Evolutionary conservation across 2,888 invertebrate species (phyloP), one percentile per base, ranked within the genome.

Genomic region (Tipula unca): DNA sequence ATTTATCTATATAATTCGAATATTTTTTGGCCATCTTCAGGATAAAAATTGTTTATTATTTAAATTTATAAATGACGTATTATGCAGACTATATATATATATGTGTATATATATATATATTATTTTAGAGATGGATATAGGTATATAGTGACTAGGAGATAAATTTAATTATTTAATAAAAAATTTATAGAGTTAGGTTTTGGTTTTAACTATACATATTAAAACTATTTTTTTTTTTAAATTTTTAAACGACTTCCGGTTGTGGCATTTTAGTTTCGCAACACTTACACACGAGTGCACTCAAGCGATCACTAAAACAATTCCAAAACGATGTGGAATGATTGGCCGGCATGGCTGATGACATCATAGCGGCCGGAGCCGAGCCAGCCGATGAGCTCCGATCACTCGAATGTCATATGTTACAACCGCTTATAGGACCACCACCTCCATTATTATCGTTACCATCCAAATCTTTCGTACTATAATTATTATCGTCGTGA

Each of bases 261-360:
- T 90, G 90, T 84, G 91, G 91, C 87, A 91, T 88, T 88, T 91
- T 91, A 29, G 89, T 89, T 87, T 90, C 90, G 88, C 91, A 91
- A 88, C 91, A 91, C 88, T 90, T 90, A 86, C 91, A 91, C 86
- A 89, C 89, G 87, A 91, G 89, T 85, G 89, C 89, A 87, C 90
- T 91, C 85, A 91, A 88, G 10, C 90, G 89, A 86, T 90, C 90
- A 85, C 90, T 90, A 86, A 91, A 88, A 86, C 89, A 89, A 86
- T 90, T 89, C 91, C 91, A 91, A 85, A 90, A 89, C 2, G 85
- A 85, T 29, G 48, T 10, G n/a, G 85, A 32, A 29, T n/a, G 25
- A n/a, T 32, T 17, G 4, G 84, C 85, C 14, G 86, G 8, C 86
- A 85, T 0, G 29, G 85, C 29, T 86, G 86, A 54, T 86, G 87